phyloP scores from a whole-genome alignment of 2,113 vertebrate species.

The Zosterops hypoxanthus region DNA sequence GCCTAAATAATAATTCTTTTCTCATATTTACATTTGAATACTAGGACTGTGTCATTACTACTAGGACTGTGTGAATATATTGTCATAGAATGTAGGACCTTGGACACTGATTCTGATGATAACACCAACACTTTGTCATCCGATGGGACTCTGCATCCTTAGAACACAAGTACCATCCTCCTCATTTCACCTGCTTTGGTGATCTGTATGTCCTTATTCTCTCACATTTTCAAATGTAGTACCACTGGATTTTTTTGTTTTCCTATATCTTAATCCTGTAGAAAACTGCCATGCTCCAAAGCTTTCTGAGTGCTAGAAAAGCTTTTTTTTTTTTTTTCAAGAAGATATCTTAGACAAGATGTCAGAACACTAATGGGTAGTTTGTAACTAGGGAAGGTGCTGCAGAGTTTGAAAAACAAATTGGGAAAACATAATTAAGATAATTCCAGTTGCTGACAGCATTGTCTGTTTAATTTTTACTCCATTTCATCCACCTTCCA shows the following conservation, averaged over 20 bases:
- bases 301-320: neutral
- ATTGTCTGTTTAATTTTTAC: neutral
- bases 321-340: neutral
- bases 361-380: neutral
- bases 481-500: neutral
- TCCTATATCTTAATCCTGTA: neutral
- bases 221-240: neutral
- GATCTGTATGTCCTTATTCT: neutral
- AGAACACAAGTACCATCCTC: neutral
- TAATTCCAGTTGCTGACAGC: neutral
- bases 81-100: neutral
- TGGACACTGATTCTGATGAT: neutral
- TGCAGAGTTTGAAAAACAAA: neutral
- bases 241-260: neutral
- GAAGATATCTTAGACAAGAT: neutral
- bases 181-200: neutral
- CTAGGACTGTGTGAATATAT: neutral
- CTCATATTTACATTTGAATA: neutral
- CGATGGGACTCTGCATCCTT: neutral
- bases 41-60: neutral
- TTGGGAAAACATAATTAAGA: neutral
- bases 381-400: neutral
- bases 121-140: neutral
- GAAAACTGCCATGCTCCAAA: neutral
- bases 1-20: neutral